These are phyloP conservation scores for Osmoderma eremita DNA, from an alignment of 2,888 invertebrate genomes.

Conservation along the genomic window DNA sequence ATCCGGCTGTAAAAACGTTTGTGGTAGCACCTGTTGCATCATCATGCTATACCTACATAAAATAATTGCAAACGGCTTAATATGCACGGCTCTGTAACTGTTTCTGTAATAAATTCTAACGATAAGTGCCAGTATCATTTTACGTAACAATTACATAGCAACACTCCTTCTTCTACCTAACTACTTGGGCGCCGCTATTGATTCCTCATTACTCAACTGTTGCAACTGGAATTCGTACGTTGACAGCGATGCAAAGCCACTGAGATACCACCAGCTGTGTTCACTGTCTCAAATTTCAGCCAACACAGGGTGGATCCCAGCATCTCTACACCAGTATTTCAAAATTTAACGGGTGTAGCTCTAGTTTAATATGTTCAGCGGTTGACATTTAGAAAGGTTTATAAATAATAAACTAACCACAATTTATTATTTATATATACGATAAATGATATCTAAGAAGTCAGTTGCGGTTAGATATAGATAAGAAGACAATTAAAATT, in stretches of 20 bases:
- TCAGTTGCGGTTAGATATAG: conserved; percentile 8
- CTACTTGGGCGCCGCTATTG: conserved; percentile 7
- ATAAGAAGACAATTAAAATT: not conserved
- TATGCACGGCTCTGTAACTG: conserved; percentile 6
- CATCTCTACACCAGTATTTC: conserved; percentile 48
- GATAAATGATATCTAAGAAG: too few species aligned
- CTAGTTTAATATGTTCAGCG: too few species aligned
- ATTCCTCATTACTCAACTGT: conserved; percentile 19
- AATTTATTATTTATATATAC: too few species aligned
- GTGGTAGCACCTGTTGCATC: not conserved
- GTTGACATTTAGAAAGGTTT: too few species aligned
- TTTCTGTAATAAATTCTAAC: conserved; percentile 9
- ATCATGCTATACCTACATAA: too few species aligned
- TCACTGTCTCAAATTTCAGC: conserved; percentile 84
- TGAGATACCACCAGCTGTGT: conserved; percentile 99
- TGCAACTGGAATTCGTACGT: conserved; percentile 14
- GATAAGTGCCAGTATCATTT: conserved; percentile 9
- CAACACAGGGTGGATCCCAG: conserved; percentile 99
- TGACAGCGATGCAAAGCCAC: conserved; percentile 68
- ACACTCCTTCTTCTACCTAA: conserved; percentile 2
- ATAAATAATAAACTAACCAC: too few species aligned
- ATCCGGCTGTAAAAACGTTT: not conserved
- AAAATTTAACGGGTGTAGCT: too few species aligned
- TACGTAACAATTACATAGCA: conserved; percentile 9
- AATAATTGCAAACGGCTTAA: conserved; percentile 12